Evolutionary conservation across 2,113 vertebrate genomes (phyloP).

Genomic region (Electrona antarctica): DNA sequence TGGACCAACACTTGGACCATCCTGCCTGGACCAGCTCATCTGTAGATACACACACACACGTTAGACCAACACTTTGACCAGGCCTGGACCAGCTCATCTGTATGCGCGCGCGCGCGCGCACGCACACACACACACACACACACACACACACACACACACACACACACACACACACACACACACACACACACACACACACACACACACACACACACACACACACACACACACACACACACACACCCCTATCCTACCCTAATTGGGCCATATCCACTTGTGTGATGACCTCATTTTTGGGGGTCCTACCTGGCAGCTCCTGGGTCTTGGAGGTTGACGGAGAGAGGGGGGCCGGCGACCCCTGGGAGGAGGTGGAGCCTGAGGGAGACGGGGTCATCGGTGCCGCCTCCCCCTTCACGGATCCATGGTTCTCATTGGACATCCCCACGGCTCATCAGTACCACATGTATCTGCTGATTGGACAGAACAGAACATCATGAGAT

Average conservation of each 20-base stretch:
- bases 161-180: slow-evolving; percentile 21
- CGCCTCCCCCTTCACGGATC: slow-evolving; percentile 87
- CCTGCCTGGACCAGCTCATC: slow-evolving; percentile 97
- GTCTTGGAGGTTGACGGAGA: slow-evolving; percentile 84
- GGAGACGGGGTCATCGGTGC: slow-evolving; percentile 85
- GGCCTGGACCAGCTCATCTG: slow-evolving; percentile 96
- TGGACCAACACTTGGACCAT: slow-evolving; percentile 99
- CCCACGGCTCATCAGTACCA: slow-evolving; percentile 83
- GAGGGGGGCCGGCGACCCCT: slow-evolving; percentile 87
- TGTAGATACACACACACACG: slow-evolving; percentile 46
- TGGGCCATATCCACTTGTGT: no score
- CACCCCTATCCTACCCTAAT: no score
- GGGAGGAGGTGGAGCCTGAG: slow-evolving; percentile 83
- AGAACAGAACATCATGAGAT: neutral
- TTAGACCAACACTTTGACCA: slow-evolving; percentile 99
- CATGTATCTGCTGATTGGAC: slow-evolving; percentile 46
- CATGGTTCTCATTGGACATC: slow-evolving; percentile 96
- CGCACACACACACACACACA: no score
- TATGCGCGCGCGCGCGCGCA: neutral
- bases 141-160: slow-evolving; percentile 88
- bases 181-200: neutral
- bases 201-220: no score
- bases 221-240: no score
- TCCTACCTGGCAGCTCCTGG: slow-evolving; percentile 93
- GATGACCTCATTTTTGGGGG: no score